Evolutionary conservation across 2,888 invertebrate species (phyloP), one percentile per base, ranked within the genome.

Genomic region (Mesorhabditis belari): DNA sequence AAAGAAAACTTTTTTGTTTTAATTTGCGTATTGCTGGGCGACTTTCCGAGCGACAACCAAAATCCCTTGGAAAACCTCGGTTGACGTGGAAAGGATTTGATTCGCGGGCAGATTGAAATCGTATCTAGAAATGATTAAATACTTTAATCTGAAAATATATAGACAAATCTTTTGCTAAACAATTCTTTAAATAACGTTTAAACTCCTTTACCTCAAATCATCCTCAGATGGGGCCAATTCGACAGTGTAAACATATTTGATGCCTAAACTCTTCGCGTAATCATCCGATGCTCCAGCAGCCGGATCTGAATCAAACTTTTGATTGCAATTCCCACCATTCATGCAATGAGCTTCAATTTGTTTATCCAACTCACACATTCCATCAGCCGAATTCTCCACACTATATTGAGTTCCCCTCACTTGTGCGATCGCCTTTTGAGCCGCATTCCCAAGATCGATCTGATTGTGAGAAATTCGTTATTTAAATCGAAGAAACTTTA

Each of bases 181-280:
- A 17, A 17, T 35, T 35, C 12, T 35, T 35, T 17, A 35, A 17
- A 17, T 35, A 35, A 35, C 44, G 44, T 35, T 35, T 2, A n/a
- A n/a, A 35, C n/a, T 9, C 2, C 44, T n/a, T 35, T 35, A 35
- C 44, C n/a, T 9, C 12, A n/a, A 35, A 35, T 35, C 44, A 35
- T 35, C n/a, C 12, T 35, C 44, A 17, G 21, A 23, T n/a, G 64
- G 64, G 19, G 62, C 54, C 23, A 72, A 49, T 49, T 72, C 72
- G 55, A 72, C 58, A 0, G 72, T 72, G 64, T 72, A 72, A 21
- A 64, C 62, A 55, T 72, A 74, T 29, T 69, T 70, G 21, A 72
- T 62, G 28, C 72, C 72, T 26, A 73, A 26, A 28, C 56, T 54
- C 53, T 72, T 65, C 35, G 63, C 64, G 35, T 58, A 72, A 51